Evolutionary conservation across 2,113 vertebrate species (phyloP), one percentile per base, ranked within the genome.

Genomic region (Neotoma lepida): DNA sequence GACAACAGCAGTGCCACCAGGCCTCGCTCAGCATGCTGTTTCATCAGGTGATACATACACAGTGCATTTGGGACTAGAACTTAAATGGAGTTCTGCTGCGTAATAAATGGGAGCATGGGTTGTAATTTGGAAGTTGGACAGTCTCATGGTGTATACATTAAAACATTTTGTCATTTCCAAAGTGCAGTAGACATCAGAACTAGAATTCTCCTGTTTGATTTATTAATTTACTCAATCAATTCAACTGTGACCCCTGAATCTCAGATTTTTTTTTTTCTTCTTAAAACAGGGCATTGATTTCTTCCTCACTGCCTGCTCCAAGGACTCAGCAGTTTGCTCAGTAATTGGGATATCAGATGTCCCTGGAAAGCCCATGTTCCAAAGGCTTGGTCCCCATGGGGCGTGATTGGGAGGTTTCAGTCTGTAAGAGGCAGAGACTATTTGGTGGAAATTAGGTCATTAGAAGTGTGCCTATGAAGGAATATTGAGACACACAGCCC

Each of bases 121-220:
- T 41, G 12, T 71, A 39, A 56, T 76, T 7, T 89, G 91, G 49
- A 91, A 77, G 41, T 30, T 61, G 35, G 85, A 80, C 74, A 58
- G 68, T 76, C 54, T 92, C 56, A 35, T 76, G 71, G 70, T 49
- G 12, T 91, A 76, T 91, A 63, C 90, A 90, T 94, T 88, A 64
- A 95, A 96, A 64, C 68, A 18, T 91, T 95, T 68, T 6, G 4
- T 95, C 91, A 91, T 95, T 51, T 95, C 63, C 56, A 66, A 95
- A 54, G 4, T 64, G 13, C 9, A 1, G 35, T 71, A 18, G 41
- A 77, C 33, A n/a, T 84, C n/a, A 39, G 39, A 95, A 70, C 28
- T 63, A 93, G 63, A 64, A 64, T 89, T 95, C 30, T 7, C 66
- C 58, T 84, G 82, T 87, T 81, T 14, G 20, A 80, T 85, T 91